Base-by-base conservation (phyloP, 2,888 invertebrate genomes). In the Leucophora obtusa region DNA sequence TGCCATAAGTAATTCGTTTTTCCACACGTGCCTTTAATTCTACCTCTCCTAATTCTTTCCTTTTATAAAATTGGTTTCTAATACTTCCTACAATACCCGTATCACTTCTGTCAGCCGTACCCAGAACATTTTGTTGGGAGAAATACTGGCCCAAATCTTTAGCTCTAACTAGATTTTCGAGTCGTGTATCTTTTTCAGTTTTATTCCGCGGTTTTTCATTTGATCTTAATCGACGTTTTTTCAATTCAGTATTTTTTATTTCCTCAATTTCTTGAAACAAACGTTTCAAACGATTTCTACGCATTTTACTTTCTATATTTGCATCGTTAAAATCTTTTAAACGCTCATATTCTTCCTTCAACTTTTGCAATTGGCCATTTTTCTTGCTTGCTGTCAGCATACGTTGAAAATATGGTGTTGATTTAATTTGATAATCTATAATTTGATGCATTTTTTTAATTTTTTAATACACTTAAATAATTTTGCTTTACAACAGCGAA, bases 281-380 rank as follows among this genome's bases (percentile, higher is more conserved):
- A 0, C 86, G 85, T 78, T 85, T 86, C 28, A 88, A 73, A 0
- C 87, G 86, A 71, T 86, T 84, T 75, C 87, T 82, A 0, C 88
- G 86, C 87, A 88, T 87, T 76, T 85, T 87, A 50, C 83, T 83
- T 71, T 87, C 87, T 21, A 88, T 86, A 18, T 87, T 84, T 28
- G 82, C 86, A 59, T 87, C 87, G 18, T 88, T 85, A 71, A 87
- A 85, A 59, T 86, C 85, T 66, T 85, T 85, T 0, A 87, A 86
- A 9, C 87, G 86, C 18, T 88, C 87, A 28, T 86, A 88, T 75
- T 88, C 88, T 56, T 87, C 86, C 14, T 87, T 85, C 24, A 88
- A 78, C 0, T 76, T 81, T 79, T 87, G 86, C 72, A 88, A 63
- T 60, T 88, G 84, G 0, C 87, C 87, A 63, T 87, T 88, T 15